Evolutionary conservation across 2,888 invertebrate species (phyloP), one percentile per base, ranked within the genome.

Genomic region (Agrochola macilenta): DNA sequence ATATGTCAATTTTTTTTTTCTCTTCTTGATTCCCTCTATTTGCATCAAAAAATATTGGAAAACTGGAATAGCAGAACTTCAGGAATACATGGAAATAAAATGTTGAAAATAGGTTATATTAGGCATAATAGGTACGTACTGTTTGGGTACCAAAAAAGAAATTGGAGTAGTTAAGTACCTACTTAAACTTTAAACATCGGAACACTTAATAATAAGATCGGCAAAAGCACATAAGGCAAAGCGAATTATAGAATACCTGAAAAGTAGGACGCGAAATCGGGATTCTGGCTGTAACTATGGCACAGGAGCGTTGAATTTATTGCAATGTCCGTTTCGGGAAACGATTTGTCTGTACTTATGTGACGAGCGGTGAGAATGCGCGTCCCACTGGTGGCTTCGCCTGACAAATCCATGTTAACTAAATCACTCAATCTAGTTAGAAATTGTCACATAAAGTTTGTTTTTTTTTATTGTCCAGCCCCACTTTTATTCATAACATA

Each of bases 281-380:
- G 97, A 82, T 94, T 91, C 79, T 94, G 89, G 85, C 92, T 95
- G 88, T 94, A 94, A 66, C 90, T 93, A 89, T 94, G 92, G 89
- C 96, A 96, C 85, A 95, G 89, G 35, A 95, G 85, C n/a, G 95
- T 93, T 39, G 95, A 92, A 83, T 96, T 96, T 74, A 95, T 90
- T 60, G 93, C 94, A 89, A 93, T 91, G 81, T 93, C 92, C 57
- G 88, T 80, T 82, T 91, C 91, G 46, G 91, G 90, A 78, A 92
- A 84, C 72, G 90, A 78, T 89, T 93, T 94, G 73, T 93, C 94
- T 83, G 91, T 89, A 89, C 93, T 94, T 82, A 95, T 90, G 78
- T 95, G 96, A 46, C 95, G 93, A 54, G 94, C 92, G 39, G 93
- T 88, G 17, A 95, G 84, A 79, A 93, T 90, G 35, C 84, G 86